Evolutionary conservation across 2,797 vertebrate species (phyloP), one percentile per base, ranked within the genome.

Genomic region (Lacerta bilineata): DNA sequence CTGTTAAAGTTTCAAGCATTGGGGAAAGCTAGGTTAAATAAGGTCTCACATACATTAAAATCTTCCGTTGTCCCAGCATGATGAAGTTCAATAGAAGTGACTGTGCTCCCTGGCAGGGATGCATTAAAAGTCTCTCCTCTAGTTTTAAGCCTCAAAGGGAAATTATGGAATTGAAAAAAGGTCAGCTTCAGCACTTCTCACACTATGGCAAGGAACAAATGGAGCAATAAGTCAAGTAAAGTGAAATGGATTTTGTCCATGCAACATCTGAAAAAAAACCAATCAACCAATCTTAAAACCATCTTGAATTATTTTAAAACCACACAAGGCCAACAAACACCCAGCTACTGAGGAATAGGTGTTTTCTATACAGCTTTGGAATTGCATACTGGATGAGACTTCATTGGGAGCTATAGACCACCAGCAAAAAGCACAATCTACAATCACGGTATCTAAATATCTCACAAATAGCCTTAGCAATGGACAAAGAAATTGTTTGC

Each of bases 281-380:
- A 93, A 93, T 15, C 85, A 46, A 61, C 68, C 46, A 71, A 68
- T 41, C 82, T 75, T 92, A 87, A 89, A 93, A 92, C 87, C 8
- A 23, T 80, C 43, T 20, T 3, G 36, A 83, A 91, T 94, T 92
- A 90, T 36, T 90, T n/a, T 50, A 74, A 91, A 93, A 91, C 39
- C 3, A 87, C 29, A 25, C 76, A 84, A 85, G 50, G 68, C 66
- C 83, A 85, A 61, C 69, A 84, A 74, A 8, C 15, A 68, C 39
- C 50, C 59, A 77, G 15, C 72, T 83, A 29, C 80, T 66, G 25
- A 77, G 17, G 5, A 83, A 50, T 55, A 29, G 13, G 29, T 75
- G 41, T 46, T 64, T 81, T 20, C 33, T 64, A 74, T 33, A 81
- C 55, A 64, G 50, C 39, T 72, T 25, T 3, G 6, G 39, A 59